Evolutionary conservation across 1,140 invertebrate genomes (phyloP).

Genomic region (Leptinotarsa texana): DNA sequence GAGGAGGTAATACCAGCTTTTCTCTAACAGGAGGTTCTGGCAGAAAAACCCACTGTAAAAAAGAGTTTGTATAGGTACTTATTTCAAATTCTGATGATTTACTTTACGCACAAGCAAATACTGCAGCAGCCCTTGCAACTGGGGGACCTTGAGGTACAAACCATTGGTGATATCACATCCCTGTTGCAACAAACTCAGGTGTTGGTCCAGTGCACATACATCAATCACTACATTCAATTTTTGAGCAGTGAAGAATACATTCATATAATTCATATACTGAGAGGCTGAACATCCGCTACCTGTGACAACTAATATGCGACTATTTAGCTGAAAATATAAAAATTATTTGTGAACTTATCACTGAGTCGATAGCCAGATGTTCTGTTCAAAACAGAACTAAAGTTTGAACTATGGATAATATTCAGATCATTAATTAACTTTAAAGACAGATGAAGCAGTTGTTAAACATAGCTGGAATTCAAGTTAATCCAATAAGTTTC

Average conservation of each 20-base stretch:
- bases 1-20: constrained; percentile 85
- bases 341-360: not conserved
- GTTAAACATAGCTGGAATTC: no score
- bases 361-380: no score
- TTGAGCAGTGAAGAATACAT: constrained; percentile 93
- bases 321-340: constrained; percentile 62
- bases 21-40: constrained; percentile 79
- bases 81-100: no score
- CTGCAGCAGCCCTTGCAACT: constrained; percentile 83
- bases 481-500: no score
- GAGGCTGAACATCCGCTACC: constrained; percentile 88
- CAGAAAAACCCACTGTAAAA: constrained; percentile 87
- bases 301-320: constrained; percentile 82
- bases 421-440: no score
- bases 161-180: constrained; percentile 96
- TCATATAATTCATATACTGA: constrained; percentile 99
- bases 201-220: constrained; percentile 90
- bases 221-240: constrained; percentile 91
- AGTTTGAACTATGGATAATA: no score
- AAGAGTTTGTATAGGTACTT: not conserved
- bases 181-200: constrained; percentile 89
- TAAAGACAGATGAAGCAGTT: no score
- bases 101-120: constrained; percentile 78
- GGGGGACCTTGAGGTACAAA: constrained; percentile 81
- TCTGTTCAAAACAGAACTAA: no score